Percentiles rank a stretch among this genome's conserved stretches.
These are phyloP conservation scores for Ascidia mentula DNA, from an alignment of 23 tunicate genomes.

Conservation along the genomic window DNA sequence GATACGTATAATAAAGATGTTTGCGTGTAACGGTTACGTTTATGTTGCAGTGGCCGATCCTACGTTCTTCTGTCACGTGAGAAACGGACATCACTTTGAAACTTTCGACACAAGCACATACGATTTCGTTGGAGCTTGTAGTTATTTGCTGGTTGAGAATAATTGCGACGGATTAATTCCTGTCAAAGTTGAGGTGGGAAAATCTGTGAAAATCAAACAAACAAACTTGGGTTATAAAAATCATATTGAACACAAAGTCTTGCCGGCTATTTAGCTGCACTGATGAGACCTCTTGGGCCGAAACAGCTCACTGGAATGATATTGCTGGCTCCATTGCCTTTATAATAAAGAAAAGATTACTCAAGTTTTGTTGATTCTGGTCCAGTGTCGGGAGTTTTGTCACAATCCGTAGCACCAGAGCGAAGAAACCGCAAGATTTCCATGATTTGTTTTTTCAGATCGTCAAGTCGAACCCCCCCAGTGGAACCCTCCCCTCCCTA, in stretches of 20 bases:
- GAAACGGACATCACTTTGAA: constrained; percentile 35
- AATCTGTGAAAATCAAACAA: no score
- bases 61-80: constrained; percentile 15
- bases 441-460: no score
- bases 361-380: no score
- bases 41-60: constrained; percentile 20
- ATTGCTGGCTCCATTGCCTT: no score
- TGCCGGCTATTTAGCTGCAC: no score
- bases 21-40: neutral
- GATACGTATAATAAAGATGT: neutral
- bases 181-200: constrained; percentile 35
- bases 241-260: neutral
- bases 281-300: no score
- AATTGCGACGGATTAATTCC: constrained; percentile 19
- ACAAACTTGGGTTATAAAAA: neutral
- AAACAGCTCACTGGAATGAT: no score
- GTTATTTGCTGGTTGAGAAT: constrained; percentile 26
- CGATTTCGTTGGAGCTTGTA: constrained; percentile 41
- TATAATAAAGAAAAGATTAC: no score
- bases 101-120: constrained; percentile 26
- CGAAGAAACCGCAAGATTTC: no score
- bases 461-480: constrained; percentile 22
- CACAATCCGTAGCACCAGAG: no score
- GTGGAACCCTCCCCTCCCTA: constrained; percentile 18
- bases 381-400: no score